These are phyloP conservation scores for Tachysurus fulvidraco DNA, from an alignment of 2,113 vertebrate species.

Conservation along the genomic window DNA sequence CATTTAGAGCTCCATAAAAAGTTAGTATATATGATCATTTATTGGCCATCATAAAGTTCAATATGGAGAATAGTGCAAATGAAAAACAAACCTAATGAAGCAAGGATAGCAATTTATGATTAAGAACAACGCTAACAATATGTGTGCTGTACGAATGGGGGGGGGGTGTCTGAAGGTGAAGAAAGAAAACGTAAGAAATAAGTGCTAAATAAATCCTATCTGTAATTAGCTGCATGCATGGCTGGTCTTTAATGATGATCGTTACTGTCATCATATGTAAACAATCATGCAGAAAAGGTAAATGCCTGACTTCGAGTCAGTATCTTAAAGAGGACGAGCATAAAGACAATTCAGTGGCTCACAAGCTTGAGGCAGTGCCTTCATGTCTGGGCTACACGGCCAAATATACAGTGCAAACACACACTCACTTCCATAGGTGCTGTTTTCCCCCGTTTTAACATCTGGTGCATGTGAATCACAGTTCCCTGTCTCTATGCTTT, in stretches of 20 bases:
- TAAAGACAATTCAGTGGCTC: not conserved
- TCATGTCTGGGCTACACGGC: not conserved
- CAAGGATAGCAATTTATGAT: not conserved
- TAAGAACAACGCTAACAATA: not conserved
- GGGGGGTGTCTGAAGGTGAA: not conserved
- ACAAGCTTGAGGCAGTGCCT: not conserved
- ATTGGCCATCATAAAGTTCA: not conserved
- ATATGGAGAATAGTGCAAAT: no score
- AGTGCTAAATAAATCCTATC: not conserved
- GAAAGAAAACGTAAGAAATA: not conserved
- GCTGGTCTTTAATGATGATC: not conserved
- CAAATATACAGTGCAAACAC: not conserved
- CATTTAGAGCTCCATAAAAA: no score
- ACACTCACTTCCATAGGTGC: not conserved
- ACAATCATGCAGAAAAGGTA: not conserved
- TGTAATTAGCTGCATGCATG: not conserved
- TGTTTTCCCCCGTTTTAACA: not conserved
- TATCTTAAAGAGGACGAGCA: not conserved
- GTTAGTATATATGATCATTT: not conserved
- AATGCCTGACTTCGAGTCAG: not conserved
- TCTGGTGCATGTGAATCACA: not conserved
- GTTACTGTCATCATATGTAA: not conserved
- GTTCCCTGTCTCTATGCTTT: not conserved
- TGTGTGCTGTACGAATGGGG: not conserved
- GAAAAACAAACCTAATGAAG: not conserved